A percentile compares a stretch with the other conserved stretches of the same genome.
Conservation (phyloP, 1,140 invertebrate species). For the Scaptomyza pallida region DNA sequence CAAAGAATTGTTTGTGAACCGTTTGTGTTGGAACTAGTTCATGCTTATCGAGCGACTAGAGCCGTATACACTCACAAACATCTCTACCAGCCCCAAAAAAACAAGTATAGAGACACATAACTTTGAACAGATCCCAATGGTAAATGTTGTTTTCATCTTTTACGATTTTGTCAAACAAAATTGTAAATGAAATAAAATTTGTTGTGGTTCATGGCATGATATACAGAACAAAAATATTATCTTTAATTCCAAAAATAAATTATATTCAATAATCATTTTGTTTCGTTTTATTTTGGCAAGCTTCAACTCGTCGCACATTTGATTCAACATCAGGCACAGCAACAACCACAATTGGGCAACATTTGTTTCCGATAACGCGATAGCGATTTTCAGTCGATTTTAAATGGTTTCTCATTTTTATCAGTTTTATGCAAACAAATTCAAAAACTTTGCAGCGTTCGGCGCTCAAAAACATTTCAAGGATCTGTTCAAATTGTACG, state of each 20-base stretch:
- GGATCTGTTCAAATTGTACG: conserved; percentile 75
- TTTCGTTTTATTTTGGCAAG: conserved; percentile 12
- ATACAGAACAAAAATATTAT: conserved; percentile 63
- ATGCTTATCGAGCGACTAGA: conserved; percentile 57
- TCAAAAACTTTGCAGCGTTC: conserved; percentile 69
- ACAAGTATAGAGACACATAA: conserved; percentile 63
- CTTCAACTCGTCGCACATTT: conserved; percentile 60
- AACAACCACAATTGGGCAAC: conserved; percentile 80
- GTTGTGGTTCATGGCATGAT: conserved; percentile 75
- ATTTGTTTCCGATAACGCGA: conserved; percentile 35
- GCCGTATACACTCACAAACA: conserved; percentile 61
- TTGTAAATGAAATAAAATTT: conserved; percentile 68
- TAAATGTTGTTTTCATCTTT: conserved; percentile 50
- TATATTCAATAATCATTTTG: conserved; percentile 20
- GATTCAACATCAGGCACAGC: conserved; percentile 66
- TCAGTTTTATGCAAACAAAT: conserved; percentile 81
- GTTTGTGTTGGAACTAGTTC: conserved; percentile 39
- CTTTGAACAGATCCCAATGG: conserved; percentile 80
- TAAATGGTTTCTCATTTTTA: conserved; percentile 10
- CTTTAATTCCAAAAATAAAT: conserved; percentile 45
- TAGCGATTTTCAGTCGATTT: conserved; percentile 15
- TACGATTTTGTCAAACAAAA: conserved; percentile 34
- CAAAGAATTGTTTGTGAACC: conserved; percentile 23
- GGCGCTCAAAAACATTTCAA: conserved; percentile 68
- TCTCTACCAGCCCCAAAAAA: conserved; percentile 63